Evolutionary conservation across 2,797 vertebrate genomes (phyloP).

Genomic region (Cossypha heuglini): DNA sequence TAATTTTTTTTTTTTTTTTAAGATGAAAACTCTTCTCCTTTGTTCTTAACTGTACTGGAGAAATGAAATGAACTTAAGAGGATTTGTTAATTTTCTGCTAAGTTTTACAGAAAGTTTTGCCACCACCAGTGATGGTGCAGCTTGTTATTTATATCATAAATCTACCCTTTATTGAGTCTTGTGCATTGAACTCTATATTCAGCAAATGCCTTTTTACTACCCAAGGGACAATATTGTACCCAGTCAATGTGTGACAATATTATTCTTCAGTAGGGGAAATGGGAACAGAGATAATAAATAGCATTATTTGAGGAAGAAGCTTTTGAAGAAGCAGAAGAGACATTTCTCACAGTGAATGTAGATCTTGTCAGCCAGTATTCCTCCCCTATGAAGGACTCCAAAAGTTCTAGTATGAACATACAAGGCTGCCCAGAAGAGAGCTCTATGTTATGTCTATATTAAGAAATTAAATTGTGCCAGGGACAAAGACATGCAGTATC

Average conservation of each 20-base stretch:
- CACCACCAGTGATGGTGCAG: background rate
- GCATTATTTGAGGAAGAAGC: background rate
- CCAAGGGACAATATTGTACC: background rate
- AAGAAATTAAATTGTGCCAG: background rate
- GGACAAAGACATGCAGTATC: background rate
- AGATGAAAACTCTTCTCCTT: background rate
- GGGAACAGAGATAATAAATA: background rate
- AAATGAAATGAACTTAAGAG: background rate
- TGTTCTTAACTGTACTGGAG: background rate
- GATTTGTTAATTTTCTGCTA: background rate
- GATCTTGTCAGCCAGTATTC: background rate
- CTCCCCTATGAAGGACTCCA: background rate
- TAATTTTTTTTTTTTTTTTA: background rate
- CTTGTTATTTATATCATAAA: background rate
- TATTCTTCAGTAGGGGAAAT: background rate
- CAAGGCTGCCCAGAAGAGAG: background rate
- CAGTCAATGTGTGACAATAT: background rate
- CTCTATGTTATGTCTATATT: background rate
- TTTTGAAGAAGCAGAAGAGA: background rate
- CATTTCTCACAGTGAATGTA: background rate
- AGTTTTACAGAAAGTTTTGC: background rate
- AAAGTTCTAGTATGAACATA: accelerated
- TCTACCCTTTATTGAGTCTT: background rate
- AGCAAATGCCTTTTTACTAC: background rate
- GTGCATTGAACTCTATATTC: background rate